A percentile compares a stretch with the other conserved stretches of the same genome.
Conservation (phyloP, 2,797 vertebrate genomes). For the Distichodus sexfasciatus region DNA sequence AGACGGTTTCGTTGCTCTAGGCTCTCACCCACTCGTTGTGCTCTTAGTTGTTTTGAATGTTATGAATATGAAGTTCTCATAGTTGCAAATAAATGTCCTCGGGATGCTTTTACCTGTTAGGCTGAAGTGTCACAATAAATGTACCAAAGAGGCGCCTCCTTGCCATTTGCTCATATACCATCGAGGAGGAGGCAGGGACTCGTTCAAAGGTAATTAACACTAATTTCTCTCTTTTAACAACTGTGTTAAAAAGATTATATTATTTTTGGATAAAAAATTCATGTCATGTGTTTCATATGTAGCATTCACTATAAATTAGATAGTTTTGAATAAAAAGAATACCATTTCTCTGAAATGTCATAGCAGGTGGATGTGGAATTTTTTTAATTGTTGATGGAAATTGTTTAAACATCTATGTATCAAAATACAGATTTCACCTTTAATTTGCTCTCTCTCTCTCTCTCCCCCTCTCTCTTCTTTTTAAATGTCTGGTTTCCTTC, state of each 20-base stretch:
- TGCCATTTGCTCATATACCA: conserved; percentile 98
- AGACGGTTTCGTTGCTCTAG: conserved; percentile 26
- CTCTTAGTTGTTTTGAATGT: conserved; percentile 19
- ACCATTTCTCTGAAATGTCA: too few relatives aligned
- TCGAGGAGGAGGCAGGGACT: conserved; percentile 87
- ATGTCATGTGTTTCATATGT: neutral
- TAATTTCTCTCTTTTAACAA: neutral
- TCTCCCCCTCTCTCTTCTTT: neutral
- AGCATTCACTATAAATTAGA: too few relatives aligned
- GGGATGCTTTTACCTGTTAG: conserved; percentile 61
- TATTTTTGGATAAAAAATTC: neutral
- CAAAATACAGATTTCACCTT: too few relatives aligned
- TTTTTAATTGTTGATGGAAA: too few relatives aligned
- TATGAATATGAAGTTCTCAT: conserved; percentile 20
- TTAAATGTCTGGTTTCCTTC: too few relatives aligned
- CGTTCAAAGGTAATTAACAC: conserved; percentile 64
- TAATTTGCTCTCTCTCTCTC: neutral
- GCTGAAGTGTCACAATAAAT: conserved; percentile 99
- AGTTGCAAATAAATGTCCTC: conserved; percentile 2
- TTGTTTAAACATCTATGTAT: too few relatives aligned
- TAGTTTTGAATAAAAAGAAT: too few relatives aligned
- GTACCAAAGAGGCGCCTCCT: conserved; percentile 99
- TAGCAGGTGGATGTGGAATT: too few relatives aligned
- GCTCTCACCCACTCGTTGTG: neutral
- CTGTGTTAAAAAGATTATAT: neutral